These are phyloP conservation scores for Lycia hirtaria DNA, from an alignment of 2,888 invertebrate species.

Conservation along the genomic window DNA sequence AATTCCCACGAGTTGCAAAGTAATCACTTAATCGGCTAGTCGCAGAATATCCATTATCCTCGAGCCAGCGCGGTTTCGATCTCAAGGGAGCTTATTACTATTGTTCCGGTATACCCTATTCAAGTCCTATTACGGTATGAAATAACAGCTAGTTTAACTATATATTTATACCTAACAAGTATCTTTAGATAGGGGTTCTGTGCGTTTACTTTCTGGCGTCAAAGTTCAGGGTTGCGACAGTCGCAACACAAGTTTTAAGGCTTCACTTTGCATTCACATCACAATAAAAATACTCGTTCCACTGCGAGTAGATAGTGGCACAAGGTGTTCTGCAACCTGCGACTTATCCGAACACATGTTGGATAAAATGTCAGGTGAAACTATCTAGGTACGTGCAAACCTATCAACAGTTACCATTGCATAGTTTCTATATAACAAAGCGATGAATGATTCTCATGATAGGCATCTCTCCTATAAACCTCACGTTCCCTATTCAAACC, in stretches of 20 bases:
- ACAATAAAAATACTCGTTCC: constrained; percentile 48
- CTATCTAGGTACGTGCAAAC: constrained; percentile 62
- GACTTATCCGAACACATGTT: constrained; percentile 45
- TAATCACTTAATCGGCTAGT: constrained; percentile 60
- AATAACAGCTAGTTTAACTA: constrained; percentile 25
- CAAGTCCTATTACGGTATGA: constrained; percentile 32
- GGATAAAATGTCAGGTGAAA: constrained; percentile 55
- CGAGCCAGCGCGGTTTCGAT: constrained; percentile 51
- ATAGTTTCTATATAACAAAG: constrained; percentile 54
- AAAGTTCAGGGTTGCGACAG: constrained; percentile 50
- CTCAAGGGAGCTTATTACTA: constrained; percentile 65
- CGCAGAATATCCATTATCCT: constrained; percentile 60
- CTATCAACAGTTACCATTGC: constrained; percentile 62
- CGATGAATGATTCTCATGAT: constrained; percentile 69
- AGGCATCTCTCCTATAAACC: constrained; percentile 50
- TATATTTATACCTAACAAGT: constrained; percentile 11
- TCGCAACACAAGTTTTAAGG: constrained; percentile 51
- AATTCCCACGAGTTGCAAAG: constrained; percentile 43
- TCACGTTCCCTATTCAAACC: constrained; percentile 44
- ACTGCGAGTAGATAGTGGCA: constrained; percentile 34
- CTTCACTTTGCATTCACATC: constrained; percentile 55
- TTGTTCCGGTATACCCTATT: constrained; percentile 60
- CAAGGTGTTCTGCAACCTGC: constrained; percentile 34
- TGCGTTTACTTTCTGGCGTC: constrained; percentile 43
- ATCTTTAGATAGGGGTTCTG: constrained; percentile 22